A percentile compares a stretch with the other conserved stretches of the same genome.
Conservation (phyloP, 2,113 vertebrate species). For the Sciurus niger region DNA sequence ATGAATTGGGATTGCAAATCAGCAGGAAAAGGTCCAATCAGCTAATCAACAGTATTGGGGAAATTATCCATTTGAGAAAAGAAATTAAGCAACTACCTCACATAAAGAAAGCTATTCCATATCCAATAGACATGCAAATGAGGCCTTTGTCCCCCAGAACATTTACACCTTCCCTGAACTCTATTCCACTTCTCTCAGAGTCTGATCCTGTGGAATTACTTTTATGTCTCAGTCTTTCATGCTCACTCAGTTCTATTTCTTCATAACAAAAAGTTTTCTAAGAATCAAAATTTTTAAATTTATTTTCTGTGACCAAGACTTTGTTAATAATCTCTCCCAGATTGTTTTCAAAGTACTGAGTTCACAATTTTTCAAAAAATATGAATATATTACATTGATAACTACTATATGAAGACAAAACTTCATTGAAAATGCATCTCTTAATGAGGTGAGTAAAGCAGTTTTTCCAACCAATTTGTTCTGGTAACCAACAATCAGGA, state of each 20-base stretch:
- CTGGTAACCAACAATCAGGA: not conserved
- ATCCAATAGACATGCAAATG: not conserved
- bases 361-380: not conserved
- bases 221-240: not conserved
- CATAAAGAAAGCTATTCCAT: not conserved
- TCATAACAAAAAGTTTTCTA: not conserved
- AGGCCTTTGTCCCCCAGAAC: not conserved
- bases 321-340: not conserved
- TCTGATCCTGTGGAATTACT: not conserved
- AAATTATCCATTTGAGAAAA: constrained; percentile 40
- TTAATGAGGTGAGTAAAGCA: not conserved
- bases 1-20: not conserved
- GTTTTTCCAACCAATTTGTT: not conserved
- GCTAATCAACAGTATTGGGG: not conserved
- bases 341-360: not conserved
- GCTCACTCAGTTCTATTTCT: not conserved
- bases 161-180: not conserved
- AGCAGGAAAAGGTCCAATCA: not conserved
- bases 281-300: not conserved
- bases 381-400: not conserved
- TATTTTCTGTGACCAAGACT: not conserved
- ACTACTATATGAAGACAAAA: not conserved
- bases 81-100: not conserved
- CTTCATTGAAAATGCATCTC: not conserved
- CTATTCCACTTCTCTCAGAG: not conserved